Conservation (phyloP, 92 coral and sea anemone species). For the Bergia puertoricense region DNA sequence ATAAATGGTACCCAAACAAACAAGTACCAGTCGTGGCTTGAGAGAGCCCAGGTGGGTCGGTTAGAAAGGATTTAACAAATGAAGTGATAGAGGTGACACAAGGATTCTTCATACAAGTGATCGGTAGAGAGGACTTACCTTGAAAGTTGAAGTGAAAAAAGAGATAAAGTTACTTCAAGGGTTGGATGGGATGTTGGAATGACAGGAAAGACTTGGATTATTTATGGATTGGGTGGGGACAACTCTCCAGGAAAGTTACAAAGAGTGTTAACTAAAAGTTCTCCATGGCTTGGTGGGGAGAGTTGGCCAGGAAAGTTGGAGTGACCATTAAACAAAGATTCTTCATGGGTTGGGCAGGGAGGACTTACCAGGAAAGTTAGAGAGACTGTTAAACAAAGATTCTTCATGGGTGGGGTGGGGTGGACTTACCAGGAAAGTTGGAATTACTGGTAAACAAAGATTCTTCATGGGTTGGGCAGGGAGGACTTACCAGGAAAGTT, state of each 20-base stretch:
- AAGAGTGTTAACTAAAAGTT: conserved; percentile 1
- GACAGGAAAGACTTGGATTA: conserved; percentile 20
- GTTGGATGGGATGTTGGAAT: neutral
- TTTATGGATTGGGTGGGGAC: neutral
- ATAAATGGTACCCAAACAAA: too few relatives aligned
- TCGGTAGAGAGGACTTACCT: conserved; percentile 46
- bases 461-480: neutral
- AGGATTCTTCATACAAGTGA: neutral
- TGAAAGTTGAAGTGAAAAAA: conserved; percentile 64
- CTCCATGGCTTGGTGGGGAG: neutral
- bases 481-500: conserved; percentile 63
- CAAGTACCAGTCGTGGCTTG: too few relatives aligned
- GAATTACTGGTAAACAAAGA: neutral
- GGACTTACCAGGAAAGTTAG: conserved; percentile 70
- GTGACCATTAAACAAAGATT: conserved; percentile 51
- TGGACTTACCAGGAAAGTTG: neutral
- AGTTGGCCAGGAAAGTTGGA: conserved; percentile 68
- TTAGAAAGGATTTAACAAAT: too few relatives aligned
- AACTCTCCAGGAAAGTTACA: conserved; percentile 38
- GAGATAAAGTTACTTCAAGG: neutral
- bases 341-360: neutral
- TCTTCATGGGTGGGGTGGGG: neutral
- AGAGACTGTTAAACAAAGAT: conserved; percentile 69
- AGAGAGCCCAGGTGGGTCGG: too few relatives aligned
- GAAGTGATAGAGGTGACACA: neutral